Evolutionary conservation across 2,888 invertebrate species (phyloP).

Genomic region (Zele albiditarsus): DNA sequence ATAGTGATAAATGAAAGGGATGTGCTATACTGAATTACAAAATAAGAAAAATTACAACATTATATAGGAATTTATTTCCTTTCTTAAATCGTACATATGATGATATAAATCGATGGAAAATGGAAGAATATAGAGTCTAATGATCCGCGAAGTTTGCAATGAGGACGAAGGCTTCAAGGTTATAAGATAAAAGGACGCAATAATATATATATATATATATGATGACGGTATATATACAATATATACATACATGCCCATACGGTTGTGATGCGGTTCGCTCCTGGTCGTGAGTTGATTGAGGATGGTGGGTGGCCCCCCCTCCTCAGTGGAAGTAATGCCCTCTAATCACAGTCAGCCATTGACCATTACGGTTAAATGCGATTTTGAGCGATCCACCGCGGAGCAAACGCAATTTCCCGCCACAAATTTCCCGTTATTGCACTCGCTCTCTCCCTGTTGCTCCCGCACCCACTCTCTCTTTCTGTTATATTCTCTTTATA

Average conservation of each 20-base stretch:
- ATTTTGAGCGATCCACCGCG: constrained; percentile 63
- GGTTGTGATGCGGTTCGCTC: constrained; percentile 40
- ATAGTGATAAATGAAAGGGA: too few species aligned
- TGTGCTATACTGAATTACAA: too few species aligned
- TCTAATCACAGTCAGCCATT: constrained; percentile 67
- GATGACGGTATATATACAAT: constrained; percentile 20
- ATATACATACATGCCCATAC: constrained; percentile 26
- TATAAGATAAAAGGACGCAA: neutral
- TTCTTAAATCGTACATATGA: neutral
- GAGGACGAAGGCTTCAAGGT: neutral
- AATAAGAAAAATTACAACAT: too few species aligned
- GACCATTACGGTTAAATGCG: constrained; percentile 67
- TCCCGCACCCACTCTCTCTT: constrained; percentile 33
- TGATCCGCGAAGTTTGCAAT: constrained; percentile 6
- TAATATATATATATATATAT: constrained; percentile 1
- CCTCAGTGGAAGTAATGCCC: constrained; percentile 61
- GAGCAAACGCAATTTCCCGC: constrained; percentile 50
- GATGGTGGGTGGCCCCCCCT: constrained; percentile 67
- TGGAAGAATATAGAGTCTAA: neutral
- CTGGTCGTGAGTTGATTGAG: constrained; percentile 63
- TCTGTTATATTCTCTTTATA: constrained; percentile 15
- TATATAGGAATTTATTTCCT: too few species aligned
- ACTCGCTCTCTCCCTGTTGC: constrained; percentile 23
- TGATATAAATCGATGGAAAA: constrained; percentile 1
- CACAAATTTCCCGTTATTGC: constrained; percentile 24